Percentiles rank a stretch among this genome's conserved stretches.
These are phyloP conservation scores for Pseudococcus longispinus DNA, from an alignment of 2,888 invertebrate species.

Conservation along the genomic window DNA sequence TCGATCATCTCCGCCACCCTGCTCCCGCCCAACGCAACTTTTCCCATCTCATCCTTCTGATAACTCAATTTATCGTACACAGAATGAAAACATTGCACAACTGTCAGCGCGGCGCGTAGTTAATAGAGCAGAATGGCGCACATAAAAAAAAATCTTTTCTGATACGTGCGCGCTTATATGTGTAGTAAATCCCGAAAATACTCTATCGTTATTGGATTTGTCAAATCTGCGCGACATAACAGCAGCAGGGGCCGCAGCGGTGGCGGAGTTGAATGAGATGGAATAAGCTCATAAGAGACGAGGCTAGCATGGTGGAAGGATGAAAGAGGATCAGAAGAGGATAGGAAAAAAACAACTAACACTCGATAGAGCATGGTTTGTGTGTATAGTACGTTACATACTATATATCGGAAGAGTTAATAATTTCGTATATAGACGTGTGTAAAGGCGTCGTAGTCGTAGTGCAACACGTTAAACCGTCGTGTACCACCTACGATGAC, in stretches of 20 bases:
- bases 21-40: too few species aligned
- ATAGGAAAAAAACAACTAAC: not conserved
- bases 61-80: not conserved
- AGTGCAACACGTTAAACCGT: not conserved
- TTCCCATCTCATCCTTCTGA: not conserved
- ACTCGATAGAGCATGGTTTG: not conserved
- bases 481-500: not conserved
- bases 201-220: not conserved
- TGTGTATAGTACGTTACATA: not conserved
- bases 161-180: not conserved
- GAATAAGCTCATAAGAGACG: not conserved
- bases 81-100: not conserved
- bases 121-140: not conserved
- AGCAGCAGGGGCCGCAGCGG: not conserved
- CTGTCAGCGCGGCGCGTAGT: not conserved
- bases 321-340: not conserved
- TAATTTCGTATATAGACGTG: not conserved
- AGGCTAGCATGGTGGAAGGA: not conserved
- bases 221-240: constrained; percentile 9
- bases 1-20: not conserved
- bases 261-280: not conserved
- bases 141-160: not conserved
- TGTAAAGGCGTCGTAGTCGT: not conserved
- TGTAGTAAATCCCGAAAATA: constrained; percentile 17
- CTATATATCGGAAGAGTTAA: not conserved